These are phyloP conservation scores for Rhynchomys soricoides DNA, from an alignment of 2,113 vertebrate genomes.

Conservation along the genomic window DNA sequence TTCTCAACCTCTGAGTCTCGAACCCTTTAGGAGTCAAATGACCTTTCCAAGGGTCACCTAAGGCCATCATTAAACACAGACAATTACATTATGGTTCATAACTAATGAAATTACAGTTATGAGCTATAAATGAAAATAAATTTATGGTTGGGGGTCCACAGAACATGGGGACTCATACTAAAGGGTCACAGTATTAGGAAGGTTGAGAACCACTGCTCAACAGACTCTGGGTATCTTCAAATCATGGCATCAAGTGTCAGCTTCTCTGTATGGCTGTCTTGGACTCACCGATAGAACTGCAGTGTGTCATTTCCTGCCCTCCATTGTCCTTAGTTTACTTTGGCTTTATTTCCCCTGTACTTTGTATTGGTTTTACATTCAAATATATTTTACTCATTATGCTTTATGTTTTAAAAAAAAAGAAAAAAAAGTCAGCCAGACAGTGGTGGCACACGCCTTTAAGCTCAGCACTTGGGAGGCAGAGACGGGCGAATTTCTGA, in stretches of 20 bases:
- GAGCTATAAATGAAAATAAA: not conserved
- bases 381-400: not conserved
- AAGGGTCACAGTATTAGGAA: not conserved
- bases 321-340: not conserved
- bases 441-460: too few relatives aligned
- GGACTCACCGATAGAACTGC: not conserved
- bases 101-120: not conserved
- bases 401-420: not conserved
- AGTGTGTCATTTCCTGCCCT: rapidly evolving
- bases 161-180: not conserved
- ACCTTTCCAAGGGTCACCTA: not conserved
- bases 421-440: too few relatives aligned
- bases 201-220: not conserved
- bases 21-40: not conserved
- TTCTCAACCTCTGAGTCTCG: not conserved
- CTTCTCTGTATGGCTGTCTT: not conserved
- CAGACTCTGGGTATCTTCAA: not conserved
- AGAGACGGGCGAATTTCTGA: too few relatives aligned
- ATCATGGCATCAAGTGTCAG: not conserved
- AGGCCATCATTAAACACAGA: not conserved
- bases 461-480: too few relatives aligned
- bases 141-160: not conserved
- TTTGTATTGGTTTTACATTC: not conserved
- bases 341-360: not conserved
- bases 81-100: not conserved